Evolutionary conservation across 2,888 invertebrate genomes (phyloP).

Genomic region (Chrysodeixis includens): DNA sequence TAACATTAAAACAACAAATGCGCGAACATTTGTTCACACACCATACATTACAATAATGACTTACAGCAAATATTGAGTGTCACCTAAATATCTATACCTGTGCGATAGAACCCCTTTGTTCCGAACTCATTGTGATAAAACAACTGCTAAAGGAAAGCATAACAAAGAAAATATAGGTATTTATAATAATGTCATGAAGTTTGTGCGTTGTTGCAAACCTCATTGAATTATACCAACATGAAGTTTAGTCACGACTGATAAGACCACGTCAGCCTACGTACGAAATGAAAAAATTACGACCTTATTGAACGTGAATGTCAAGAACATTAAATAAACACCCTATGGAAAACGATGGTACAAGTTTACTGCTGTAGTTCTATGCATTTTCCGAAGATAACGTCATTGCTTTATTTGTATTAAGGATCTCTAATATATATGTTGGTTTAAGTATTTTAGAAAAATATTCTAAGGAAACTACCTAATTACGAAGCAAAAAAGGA

Average conservation of each 20-base stretch:
- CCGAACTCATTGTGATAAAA: background rate
- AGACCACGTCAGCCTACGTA: conserved; percentile 46
- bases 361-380: background rate
- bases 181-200: too few species aligned
- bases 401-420: background rate
- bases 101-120: background rate
- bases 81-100: conserved; percentile 1
- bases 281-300: conserved; percentile 15
- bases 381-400: background rate
- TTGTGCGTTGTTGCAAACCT: conserved; percentile 5
- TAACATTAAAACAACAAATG: background rate
- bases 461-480: background rate
- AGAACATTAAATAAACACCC: conserved; percentile 20
- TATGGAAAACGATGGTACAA: background rate
- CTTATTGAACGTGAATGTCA: conserved; percentile 20
- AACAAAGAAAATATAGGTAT: too few species aligned
- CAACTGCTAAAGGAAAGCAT: background rate
- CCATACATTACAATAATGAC: conserved; percentile 4
- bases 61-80: background rate
- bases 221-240: conserved; percentile 32
- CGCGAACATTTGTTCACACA: conserved; percentile 1
- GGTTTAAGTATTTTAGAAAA: background rate
- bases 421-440: background rate
- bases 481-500: background rate
- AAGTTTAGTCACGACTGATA: conserved; percentile 58